phyloP scores from a whole-genome alignment of 1,140 invertebrate species.

The Bactericera cockerelli region DNA sequence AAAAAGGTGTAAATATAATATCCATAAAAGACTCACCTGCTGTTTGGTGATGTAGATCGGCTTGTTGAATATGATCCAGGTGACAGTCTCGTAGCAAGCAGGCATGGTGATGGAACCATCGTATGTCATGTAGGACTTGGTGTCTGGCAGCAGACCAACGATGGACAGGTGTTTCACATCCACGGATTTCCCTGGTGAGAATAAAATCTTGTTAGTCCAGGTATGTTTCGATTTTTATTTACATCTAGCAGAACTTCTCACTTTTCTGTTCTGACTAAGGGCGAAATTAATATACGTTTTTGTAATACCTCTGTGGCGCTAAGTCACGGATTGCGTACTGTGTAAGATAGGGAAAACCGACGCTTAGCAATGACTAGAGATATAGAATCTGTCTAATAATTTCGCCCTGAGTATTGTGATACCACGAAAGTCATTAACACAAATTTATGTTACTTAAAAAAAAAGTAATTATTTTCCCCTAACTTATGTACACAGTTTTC shows the following conservation, averaged over 20 bases:
- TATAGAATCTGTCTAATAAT: neutral
- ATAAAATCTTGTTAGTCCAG: neutral
- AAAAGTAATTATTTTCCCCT: too few species aligned
- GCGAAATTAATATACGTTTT: too few species aligned
- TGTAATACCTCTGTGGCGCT: too few species aligned
- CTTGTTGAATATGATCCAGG: constrained; percentile 91
- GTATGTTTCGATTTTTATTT: neutral
- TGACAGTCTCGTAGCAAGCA: constrained; percentile 81
- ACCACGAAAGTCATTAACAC: too few species aligned
- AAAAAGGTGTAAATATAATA: too few species aligned
- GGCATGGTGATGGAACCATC: constrained; percentile 91
- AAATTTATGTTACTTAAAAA: too few species aligned
- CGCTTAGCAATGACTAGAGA: too few species aligned
- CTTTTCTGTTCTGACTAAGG: too few species aligned
- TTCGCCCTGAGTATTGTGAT: neutral
- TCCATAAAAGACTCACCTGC: constrained; percentile 71
- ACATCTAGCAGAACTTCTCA: too few species aligned
- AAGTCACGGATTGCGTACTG: too few species aligned
- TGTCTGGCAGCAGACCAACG: constrained; percentile 71
- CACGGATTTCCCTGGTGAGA: constrained; percentile 50
- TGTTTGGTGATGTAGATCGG: constrained; percentile 91
- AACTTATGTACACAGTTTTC: too few species aligned
- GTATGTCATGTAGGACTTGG: constrained; percentile 92
- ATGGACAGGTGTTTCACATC: constrained; percentile 68
- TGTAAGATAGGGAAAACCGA: too few species aligned